Evolutionary conservation across 2,113 vertebrate species (phyloP).

Genomic region (Coptodon bakossiorum): DNA sequence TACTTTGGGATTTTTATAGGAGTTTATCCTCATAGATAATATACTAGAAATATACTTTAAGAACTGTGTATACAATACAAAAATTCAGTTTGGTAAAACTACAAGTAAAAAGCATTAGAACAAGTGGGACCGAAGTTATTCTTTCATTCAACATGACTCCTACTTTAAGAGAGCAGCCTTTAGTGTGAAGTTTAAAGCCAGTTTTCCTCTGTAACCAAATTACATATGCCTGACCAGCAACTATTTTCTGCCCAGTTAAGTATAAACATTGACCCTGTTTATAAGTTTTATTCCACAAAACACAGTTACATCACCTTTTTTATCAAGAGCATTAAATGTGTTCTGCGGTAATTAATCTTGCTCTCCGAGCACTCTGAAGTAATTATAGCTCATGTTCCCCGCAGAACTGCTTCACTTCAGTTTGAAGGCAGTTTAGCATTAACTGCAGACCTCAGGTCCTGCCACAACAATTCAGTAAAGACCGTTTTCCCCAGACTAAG

Average conservation of each 20-base stretch:
- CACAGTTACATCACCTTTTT: background rate
- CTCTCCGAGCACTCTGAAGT: background rate
- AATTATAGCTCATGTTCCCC: slow-evolving; percentile 12
- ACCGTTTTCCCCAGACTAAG: background rate
- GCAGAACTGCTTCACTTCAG: background rate
- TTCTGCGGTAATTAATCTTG: background rate
- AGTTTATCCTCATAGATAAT: background rate
- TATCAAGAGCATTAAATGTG: background rate
- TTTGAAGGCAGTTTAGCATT: background rate
- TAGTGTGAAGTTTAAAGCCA: background rate
- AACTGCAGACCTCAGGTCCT: background rate
- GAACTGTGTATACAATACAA: background rate
- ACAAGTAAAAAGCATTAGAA: background rate
- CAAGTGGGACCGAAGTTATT: background rate
- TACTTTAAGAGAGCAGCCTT: background rate
- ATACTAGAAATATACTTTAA: background rate
- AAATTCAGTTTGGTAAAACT: background rate
- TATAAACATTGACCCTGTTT: background rate
- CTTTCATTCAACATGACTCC: background rate
- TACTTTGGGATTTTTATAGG: background rate
- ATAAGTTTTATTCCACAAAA: background rate
- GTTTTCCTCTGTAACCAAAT: background rate
- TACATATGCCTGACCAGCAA: background rate
- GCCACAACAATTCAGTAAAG: background rate
- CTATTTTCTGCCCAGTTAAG: background rate